These are phyloP conservation scores for Meliscaeva auricollis DNA, from an alignment of 2,888 invertebrate species.

Conservation along the genomic window DNA sequence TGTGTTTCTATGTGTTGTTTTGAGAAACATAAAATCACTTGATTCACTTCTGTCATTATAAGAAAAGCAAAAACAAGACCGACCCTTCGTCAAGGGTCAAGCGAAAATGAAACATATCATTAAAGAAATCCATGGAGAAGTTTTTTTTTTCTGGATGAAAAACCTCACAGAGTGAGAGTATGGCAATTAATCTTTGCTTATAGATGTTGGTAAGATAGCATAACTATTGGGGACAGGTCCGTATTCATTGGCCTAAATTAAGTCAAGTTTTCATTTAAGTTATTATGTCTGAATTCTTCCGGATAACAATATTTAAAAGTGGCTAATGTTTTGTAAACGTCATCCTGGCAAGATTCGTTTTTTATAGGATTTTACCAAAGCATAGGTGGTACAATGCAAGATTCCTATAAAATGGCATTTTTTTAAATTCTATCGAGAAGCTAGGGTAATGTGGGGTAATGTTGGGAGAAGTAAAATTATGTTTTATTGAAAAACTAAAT, in stretches of 20 bases:
- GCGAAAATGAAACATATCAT: background rate
- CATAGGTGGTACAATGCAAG: too few species aligned
- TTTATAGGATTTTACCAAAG: too few species aligned
- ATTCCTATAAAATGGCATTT: too few species aligned
- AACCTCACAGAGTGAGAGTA: slow-evolving; percentile 23
- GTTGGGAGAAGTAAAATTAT: too few species aligned
- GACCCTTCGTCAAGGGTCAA: slow-evolving; percentile 33
- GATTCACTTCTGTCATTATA: background rate
- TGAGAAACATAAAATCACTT: slow-evolving; percentile 34
- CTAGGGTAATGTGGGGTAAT: too few species aligned
- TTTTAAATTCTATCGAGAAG: too few species aligned
- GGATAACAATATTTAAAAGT: too few species aligned
- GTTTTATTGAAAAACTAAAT: too few species aligned
- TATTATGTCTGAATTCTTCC: too few species aligned
- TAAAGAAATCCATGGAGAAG: slow-evolving; percentile 24
- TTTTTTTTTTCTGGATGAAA: background rate
- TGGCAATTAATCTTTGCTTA: slow-evolving; percentile 63
- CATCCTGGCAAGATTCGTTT: too few species aligned
- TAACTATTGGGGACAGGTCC: background rate
- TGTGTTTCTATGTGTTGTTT: slow-evolving; percentile 12
- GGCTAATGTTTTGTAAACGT: too few species aligned
- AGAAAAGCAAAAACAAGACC: background rate
- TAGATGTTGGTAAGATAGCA: slow-evolving; percentile 52
- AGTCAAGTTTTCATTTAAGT: too few species aligned
- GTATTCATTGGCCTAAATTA: background rate